Base-by-base conservation (phyloP, 2,113 vertebrate species). In the Thalassoma bifasciatum region DNA sequence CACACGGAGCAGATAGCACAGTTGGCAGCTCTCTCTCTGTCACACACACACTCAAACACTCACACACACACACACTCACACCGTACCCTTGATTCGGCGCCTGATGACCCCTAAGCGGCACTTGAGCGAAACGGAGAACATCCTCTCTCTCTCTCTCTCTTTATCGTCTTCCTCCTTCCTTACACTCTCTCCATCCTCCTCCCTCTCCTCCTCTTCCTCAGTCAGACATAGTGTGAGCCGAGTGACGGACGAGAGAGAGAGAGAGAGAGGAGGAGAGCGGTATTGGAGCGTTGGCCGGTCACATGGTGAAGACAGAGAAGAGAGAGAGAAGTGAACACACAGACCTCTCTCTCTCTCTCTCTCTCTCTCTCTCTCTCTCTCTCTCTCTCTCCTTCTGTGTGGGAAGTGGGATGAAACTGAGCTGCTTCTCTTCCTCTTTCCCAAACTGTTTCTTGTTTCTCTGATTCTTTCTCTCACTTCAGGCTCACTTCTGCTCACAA, bases 101-200 rank as follows among this genome's bases (percentile, higher is more conserved):
- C 93, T 96, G 94, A 96, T 92, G 92, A 97, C 94, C 91, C 96
- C 96, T 60, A 97, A 92, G 72, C 94, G 95, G 86, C 96, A 97
- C 94, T 96, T 96, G 65, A 97, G 93, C 24, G 95, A 96, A 80
- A 97, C 94, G 11, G 96, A 95, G 66, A 97, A 96, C 96, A 97
- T 97, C 91, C 90, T 91, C 30, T 87, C 86, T 64, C 79, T 79
- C 83, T 34, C 30, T 16, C 23, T 23, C 10, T 46, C 40, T 49
- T n/a, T 49, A 93, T 95, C 81, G 84, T 92, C 59, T 90, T 86
- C 51, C 26, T 78, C 49, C 84, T 88, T 9, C 24, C 53, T 26
- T 7, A 46, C 44, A 17, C 14, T 16, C 17, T 16, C 14, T 17
- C 17, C 44, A 51, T 83, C 47, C 37, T 79, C 57, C 71, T 84